Percentiles rank a stretch among this genome's conserved stretches.
These are phyloP conservation scores for Cylindroiulus punctatus DNA, from an alignment of 2,888 invertebrate species.

Conservation along the genomic window DNA sequence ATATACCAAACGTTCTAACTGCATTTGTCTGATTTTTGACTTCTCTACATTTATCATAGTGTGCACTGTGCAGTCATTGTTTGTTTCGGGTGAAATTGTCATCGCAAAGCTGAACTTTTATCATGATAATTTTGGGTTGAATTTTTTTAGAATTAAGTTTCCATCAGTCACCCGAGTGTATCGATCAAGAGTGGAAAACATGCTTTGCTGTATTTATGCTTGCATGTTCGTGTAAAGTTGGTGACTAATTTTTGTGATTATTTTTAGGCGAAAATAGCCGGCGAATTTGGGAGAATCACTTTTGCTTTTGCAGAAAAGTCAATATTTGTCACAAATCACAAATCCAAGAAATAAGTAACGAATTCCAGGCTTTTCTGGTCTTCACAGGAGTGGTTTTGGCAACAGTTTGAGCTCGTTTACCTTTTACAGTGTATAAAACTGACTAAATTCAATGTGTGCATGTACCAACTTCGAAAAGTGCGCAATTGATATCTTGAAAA, in stretches of 20 bases:
- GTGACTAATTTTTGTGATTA: too few species aligned
- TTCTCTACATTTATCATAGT: neutral
- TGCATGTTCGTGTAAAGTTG: neutral
- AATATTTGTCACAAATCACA: too few species aligned
- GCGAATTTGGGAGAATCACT: too few species aligned
- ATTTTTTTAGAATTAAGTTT: neutral
- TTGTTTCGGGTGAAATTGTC: neutral
- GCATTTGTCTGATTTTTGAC: constrained; percentile 27
- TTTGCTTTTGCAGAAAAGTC: too few species aligned
- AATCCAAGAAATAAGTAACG: too few species aligned
- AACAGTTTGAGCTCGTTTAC: too few species aligned
- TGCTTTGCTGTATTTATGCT: neutral
- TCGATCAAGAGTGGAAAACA: neutral
- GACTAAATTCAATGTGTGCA: neutral
- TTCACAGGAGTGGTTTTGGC: too few species aligned
- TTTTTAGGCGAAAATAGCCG: too few species aligned
- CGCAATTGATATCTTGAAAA: neutral
- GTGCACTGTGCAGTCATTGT: neutral
- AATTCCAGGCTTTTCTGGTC: too few species aligned
- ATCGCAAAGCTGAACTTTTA: neutral
- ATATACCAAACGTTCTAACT: constrained; percentile 35
- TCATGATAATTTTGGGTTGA: neutral
- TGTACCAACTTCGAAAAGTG: neutral
- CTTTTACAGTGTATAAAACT: too few species aligned
- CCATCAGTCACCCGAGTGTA: neutral